Evolutionary conservation across 1,140 invertebrate genomes (phyloP).

Genomic region (Drosophila jambulina): DNA sequence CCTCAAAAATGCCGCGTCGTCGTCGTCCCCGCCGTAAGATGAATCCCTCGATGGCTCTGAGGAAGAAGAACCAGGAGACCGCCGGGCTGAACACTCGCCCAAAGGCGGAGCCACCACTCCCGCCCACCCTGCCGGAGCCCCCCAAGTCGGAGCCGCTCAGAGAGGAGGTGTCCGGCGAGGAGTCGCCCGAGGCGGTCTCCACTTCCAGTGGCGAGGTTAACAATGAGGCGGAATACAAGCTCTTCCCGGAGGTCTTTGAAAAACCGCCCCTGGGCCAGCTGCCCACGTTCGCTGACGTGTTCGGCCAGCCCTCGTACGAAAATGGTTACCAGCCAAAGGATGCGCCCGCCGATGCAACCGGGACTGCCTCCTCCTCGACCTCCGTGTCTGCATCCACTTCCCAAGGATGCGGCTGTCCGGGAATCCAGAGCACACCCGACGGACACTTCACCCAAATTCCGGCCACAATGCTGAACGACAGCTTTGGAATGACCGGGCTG

Average conservation of each 20-base stretch:
- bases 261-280: slow-evolving; percentile 30
- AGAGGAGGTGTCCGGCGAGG: not conserved
- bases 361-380: not conserved
- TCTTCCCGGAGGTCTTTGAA: slow-evolving; percentile 60
- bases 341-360: not conserved
- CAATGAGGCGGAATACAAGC: slow-evolving; percentile 52
- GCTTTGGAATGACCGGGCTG: slow-evolving; percentile 44
- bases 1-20: slow-evolving; percentile 49
- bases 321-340: slow-evolving; percentile 3
- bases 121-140: not conserved
- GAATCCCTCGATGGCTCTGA: slow-evolving; percentile 27
- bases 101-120: not conserved
- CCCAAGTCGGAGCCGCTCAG: slow-evolving; percentile 3
- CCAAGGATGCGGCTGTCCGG: not conserved
- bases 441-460: slow-evolving; percentile 26
- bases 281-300: slow-evolving; percentile 63
- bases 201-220: not conserved
- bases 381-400: not conserved
- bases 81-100: slow-evolving; percentile 2
- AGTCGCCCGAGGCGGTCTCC: not conserved
- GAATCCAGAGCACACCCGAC: slow-evolving; percentile 10
- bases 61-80: slow-evolving; percentile 29
- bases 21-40: slow-evolving; percentile 62
- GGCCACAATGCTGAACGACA: slow-evolving; percentile 28
- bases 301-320: slow-evolving; percentile 53